Evolutionary conservation across 2,797 vertebrate species (phyloP), one percentile per base, ranked within the genome.

Genomic region (Graptemys geographica): DNA sequence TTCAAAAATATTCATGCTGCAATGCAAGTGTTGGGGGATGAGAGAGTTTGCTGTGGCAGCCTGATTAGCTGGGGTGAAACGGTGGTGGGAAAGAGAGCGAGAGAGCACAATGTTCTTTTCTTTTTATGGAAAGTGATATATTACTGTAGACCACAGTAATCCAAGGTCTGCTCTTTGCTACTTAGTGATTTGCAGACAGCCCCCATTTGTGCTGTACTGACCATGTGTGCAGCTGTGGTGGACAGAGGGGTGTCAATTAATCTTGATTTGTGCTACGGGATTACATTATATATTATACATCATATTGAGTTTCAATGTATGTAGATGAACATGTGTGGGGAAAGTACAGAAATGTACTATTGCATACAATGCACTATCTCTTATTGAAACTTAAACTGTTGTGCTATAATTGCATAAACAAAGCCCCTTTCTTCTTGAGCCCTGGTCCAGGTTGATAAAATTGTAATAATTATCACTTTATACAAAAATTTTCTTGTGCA

Each of bases 61-160:
- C 69, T 95, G 95, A 96, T 95, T 96, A 94, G 93, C 81, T 94
- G 87, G 91, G 94, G 90, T 84, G 92, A 97, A 97, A 94, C n/a
- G 80, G 92, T 83, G 80, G 94, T 96, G 94, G 88, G 95, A 96
- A 97, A 94, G 94, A 88, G 23, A 79, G n/a, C 3, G n/a, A 87
- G 25, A 55, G 94, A 97, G 89, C 92, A 96, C 94, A 96, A 81
- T 97, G 95, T 97, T 96, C 95, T 94, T 96, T 96, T 96, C 96
- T 97, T 96, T 97, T 96, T 95, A 96, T 91, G 90, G 96, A 96
- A 97, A 95, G 92, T 97, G 96, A 97, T 96, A 96, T 94, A 95
- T 96, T 94, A 79, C 90, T 92, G 79, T 74, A 96, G 93, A 91
- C 90, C 84, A 53, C 94, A 95, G 96, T 97, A 97, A 97, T 96